Evolutionary conservation across 92 coral and sea anemone species (phyloP), one percentile per base, ranked within the genome.

Genomic region (Epizoanthus ramosus): DNA sequence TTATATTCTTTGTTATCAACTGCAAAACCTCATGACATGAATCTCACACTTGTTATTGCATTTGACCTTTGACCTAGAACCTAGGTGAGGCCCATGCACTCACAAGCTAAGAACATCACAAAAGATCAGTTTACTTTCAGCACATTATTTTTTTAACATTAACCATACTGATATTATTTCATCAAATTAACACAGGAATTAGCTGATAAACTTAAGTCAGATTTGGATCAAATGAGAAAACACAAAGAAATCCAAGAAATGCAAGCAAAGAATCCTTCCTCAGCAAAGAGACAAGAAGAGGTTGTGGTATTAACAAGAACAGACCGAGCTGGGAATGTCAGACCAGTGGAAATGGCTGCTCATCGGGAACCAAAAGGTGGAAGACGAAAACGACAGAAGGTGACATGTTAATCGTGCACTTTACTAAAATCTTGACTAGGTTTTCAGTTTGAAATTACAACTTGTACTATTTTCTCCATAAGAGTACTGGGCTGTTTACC

Each of bases 311-410:
- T 96, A 52, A 96, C 99, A 47, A 87, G 97, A 63, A 92, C 98
- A 5, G 99, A 96, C 71, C 92, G 90, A 33, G 85, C 88, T 66
- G 99, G 99, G 5, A 96, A 96, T 57, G 92, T 93, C 15, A 84
- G 97, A 39, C 99, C 98, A n/a, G 90, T 96, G 14, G 90, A 89
- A 83, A 79, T 85, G 61, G 76, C 85, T 22, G 83, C 84, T 22
- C 72, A 67, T 1, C 86, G 63, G 21, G 97, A 94, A 61, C 88
- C 91, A 39, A 80, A 74, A 64, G 90, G 94, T 17, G 91, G 93
- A 74, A 77, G 94, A 68, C 81, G 94, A 43, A 96, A 94, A 39
- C 88, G 91, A 16, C 92, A 90, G 71, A 96, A 96, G 98, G 97
- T 89, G 9, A 67, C 35, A 5, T n/a, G 2, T 2, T 10, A 12